Evolutionary conservation across 1,140 invertebrate genomes (phyloP), one percentile per base, ranked within the genome.

Genomic region (Gryon sp.): DNA sequence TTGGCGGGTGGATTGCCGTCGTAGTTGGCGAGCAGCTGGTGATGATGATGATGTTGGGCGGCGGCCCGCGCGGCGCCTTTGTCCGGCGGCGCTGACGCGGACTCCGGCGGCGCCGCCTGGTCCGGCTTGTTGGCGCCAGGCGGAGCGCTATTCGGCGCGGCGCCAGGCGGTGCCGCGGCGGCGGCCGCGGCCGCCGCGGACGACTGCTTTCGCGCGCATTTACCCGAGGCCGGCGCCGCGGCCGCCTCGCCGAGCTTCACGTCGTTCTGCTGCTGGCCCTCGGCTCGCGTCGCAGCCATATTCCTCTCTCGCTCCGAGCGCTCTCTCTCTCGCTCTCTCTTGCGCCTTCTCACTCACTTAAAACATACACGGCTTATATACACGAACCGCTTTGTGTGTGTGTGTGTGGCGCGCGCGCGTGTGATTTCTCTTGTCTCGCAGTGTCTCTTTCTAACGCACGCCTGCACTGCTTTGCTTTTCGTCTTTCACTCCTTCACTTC

Each of bases 211-310:
- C 87, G 85, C 74, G 82, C 80, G 80, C 85, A 86, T 83, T 90
- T 89, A 83, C 20, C 59, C 15, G 59, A 22, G 19, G 52, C 87
- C 78, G 83, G 84, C 80, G 32, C 59, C 26, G 59, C 32, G 18
- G 52, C 88, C 78, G 82, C 84, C 80, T 90, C 89, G 82, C 86
- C 85, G 76, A 83, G 83, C 84, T 90, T 90, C 83, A 89, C 88
- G 88, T 90, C 89, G 87, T 90, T 90, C 88, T 68, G 50, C 62
- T 90, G 89, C 87, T 90, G 90, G 85, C 86, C 89, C 87, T 90
- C 90, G 86, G 90, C 89, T 90, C 90, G 89, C 86, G 89, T 90
- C 85, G 90, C 89, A 89, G 90, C 90, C 90, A 90, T 90, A 15
- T 30, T 52, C 59, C 45, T 30, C 26, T 65, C 46, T 41, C 32